phyloP scores from a whole-genome alignment of 2,888 invertebrate genomes.

The Epinotia bilunana region DNA sequence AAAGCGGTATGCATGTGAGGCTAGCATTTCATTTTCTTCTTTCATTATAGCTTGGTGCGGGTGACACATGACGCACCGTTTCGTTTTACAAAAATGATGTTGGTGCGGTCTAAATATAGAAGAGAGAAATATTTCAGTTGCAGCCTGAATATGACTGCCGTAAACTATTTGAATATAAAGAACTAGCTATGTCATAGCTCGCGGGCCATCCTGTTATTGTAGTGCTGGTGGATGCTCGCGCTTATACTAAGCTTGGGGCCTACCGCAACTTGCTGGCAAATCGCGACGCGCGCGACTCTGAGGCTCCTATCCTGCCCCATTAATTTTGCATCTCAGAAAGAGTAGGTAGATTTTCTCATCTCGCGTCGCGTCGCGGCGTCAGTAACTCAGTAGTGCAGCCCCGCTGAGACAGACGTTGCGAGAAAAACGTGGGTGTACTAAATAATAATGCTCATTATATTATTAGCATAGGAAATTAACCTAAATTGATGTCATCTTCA shows the following conservation, averaged over 20 bases:
- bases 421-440: neutral
- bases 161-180: no score
- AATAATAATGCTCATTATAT: neutral
- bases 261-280: neutral
- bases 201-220: no score
- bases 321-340: neutral
- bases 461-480: constrained; percentile 4
- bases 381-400: neutral
- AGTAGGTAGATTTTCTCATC: neutral
- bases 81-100: no score
- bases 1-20: no score
- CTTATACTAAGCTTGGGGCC: neutral
- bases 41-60: no score
- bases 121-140: no score
- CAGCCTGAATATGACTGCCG: no score
- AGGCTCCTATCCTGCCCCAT: neutral
- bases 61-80: no score
- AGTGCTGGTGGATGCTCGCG: no score
- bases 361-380: neutral
- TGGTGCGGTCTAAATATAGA: no score
- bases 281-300: neutral
- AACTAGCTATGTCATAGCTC: no score
- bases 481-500: constrained; percentile 17
- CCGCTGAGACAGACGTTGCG: neutral
- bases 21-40: no score